A percentile compares a stretch with the other conserved stretches of the same genome.
Evolutionary conservation across 1,140 invertebrate genomes (phyloP).

Genomic region (Trichoplusia ni): DNA sequence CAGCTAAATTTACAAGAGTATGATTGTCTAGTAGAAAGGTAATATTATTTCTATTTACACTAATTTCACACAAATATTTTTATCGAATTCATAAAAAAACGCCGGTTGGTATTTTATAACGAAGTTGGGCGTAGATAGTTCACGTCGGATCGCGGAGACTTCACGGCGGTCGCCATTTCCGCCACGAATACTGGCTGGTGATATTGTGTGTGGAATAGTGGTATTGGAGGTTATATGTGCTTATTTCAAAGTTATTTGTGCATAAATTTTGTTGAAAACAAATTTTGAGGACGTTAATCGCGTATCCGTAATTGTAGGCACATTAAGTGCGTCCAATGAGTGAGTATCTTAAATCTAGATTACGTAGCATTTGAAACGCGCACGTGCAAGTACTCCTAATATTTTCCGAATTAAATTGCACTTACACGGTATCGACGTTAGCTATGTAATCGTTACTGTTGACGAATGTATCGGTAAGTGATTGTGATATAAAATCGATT

Average conservation of each 20-base stretch:
- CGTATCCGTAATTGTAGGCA: slow-evolving; percentile 44
- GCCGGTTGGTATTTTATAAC: slow-evolving; percentile 30
- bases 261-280: slow-evolving; percentile 35
- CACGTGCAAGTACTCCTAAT: slow-evolving; percentile 49
- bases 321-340: slow-evolving; percentile 50
- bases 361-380: slow-evolving; percentile 24
- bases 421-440: slow-evolving; percentile 35
- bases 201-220: slow-evolving; percentile 55
- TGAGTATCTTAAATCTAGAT: slow-evolving; percentile 52
- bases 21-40: slow-evolving; percentile 63
- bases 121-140: slow-evolving; percentile 14
- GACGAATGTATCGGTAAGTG: background rate
- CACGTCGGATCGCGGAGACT: slow-evolving; percentile 43
- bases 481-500: slow-evolving; percentile 26
- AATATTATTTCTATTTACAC: slow-evolving; percentile 53
- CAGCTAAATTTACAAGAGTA: slow-evolving; percentile 77
- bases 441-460: slow-evolving; percentile 24
- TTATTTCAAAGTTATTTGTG: slow-evolving; percentile 53
- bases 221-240: slow-evolving; percentile 73
- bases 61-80: slow-evolving; percentile 31
- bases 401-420: slow-evolving; percentile 45
- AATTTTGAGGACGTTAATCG: slow-evolving; percentile 34
- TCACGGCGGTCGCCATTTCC: slow-evolving; percentile 73
- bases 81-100: slow-evolving; percentile 6
- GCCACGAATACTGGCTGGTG: slow-evolving; percentile 61